Conservation (phyloP, 2,888 invertebrate species). For the Drosophila birchii region DNA sequence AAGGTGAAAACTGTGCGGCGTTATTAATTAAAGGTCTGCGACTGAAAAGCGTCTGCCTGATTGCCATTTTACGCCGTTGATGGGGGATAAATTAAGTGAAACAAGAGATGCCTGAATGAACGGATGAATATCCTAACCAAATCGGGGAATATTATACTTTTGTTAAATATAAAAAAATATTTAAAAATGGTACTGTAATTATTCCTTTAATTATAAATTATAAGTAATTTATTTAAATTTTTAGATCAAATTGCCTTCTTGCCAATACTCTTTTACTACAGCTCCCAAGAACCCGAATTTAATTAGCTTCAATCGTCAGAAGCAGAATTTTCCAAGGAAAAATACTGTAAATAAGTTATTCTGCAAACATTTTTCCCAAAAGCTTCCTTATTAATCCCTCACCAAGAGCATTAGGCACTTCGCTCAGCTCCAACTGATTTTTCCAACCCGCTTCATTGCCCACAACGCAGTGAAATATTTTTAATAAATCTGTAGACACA, state of each 20-base stretch:
- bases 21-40: slow-evolving; percentile 53
- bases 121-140: slow-evolving; percentile 14
- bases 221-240: no score
- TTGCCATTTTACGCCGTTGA: slow-evolving; percentile 21
- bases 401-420: slow-evolving; percentile 43
- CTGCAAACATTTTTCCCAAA: neutral
- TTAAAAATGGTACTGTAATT: neutral
- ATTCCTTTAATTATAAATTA: neutral
- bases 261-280: neutral
- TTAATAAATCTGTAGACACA: slow-evolving; percentile 59
- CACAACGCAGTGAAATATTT: slow-evolving; percentile 51
- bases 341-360: neutral
- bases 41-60: slow-evolving; percentile 20
- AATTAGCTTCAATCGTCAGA: neutral
- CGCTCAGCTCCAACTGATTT: slow-evolving; percentile 15
- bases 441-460: slow-evolving; percentile 11
- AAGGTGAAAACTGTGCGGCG: slow-evolving; percentile 29
- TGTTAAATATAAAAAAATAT: neutral
- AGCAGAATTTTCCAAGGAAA: neutral
- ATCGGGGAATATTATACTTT: neutral
- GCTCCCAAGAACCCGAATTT: neutral
- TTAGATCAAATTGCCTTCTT: rapidly evolving
- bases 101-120: slow-evolving; percentile 7
- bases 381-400: slow-evolving; percentile 2
- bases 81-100: slow-evolving; percentile 39